These are phyloP conservation scores for Bothrops jararaca DNA, from an alignment of 2,113 vertebrate species.

Conservation along the genomic window DNA sequence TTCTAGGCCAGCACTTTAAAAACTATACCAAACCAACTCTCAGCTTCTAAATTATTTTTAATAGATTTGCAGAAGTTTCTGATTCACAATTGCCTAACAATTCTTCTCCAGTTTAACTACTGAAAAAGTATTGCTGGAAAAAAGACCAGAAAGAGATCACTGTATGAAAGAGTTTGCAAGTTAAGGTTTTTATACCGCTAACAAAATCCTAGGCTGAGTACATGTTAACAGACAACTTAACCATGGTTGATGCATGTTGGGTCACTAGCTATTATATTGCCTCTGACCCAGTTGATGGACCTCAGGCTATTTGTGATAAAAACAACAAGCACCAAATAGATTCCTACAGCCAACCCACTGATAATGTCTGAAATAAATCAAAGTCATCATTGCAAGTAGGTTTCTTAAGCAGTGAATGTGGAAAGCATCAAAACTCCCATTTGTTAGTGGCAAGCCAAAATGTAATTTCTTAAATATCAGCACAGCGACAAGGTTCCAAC, in stretches of 20 bases:
- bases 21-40: not conserved
- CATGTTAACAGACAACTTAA: not conserved
- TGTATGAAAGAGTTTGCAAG: not conserved
- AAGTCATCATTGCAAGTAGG: not conserved
- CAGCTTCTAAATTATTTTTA: not conserved
- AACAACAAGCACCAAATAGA: not conserved
- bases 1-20: not conserved
- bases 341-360: not conserved
- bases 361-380: not conserved
- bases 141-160: not conserved
- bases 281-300: not conserved
- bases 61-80: not conserved
- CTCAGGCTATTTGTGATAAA: not conserved
- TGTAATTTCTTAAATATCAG: not conserved
- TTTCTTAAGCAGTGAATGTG: not conserved
- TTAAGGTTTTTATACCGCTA: not conserved
- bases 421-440: not conserved
- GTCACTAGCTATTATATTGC: not conserved
- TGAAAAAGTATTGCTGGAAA: not conserved
- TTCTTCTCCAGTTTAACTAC: not conserved
- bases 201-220: not conserved
- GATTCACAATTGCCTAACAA: not conserved
- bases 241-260: not conserved
- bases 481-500: not conserved
- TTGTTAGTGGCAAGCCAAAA: not conserved